Conservation (phyloP, 2,888 invertebrate genomes). For the Cancer borealis region DNA sequence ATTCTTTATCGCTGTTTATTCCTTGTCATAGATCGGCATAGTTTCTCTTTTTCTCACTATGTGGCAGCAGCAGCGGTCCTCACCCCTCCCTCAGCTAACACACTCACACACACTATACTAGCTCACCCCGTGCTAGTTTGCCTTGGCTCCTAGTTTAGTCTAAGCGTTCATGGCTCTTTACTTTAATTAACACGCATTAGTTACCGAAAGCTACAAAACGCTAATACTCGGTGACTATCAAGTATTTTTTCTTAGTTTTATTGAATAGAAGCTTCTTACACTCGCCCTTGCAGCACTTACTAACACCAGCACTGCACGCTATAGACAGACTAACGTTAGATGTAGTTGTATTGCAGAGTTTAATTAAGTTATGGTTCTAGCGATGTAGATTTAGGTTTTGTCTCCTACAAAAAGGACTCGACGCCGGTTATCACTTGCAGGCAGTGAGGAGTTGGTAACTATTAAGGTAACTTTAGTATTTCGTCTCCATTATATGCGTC, state of each 20-base stretch:
- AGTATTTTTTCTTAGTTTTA: not conserved
- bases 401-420: not conserved
- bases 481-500: not conserved
- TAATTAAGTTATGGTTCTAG: not conserved
- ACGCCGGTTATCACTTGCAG: slow-evolving; percentile 10
- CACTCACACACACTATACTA: not conserved
- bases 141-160: not conserved
- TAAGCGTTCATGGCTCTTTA: not conserved
- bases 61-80: not conserved
- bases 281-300: not conserved
- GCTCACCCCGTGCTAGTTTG: not conserved
- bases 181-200: not conserved
- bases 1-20: not conserved
- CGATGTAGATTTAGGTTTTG: not conserved
- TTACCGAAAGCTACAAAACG: not conserved
- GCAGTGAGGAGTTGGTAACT: slow-evolving; percentile 20
- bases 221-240: not conserved
- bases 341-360: not conserved
- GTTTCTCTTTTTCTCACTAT: not conserved
- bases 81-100: not conserved
- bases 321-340: not conserved
- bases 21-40: not conserved
- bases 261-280: not conserved
- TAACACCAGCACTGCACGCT: slow-evolving; percentile 25
- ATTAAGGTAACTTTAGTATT: slow-evolving; percentile 20